phyloP scores from a whole-genome alignment of 1,140 invertebrate genomes.

The Adoxophyes honmai region DNA sequence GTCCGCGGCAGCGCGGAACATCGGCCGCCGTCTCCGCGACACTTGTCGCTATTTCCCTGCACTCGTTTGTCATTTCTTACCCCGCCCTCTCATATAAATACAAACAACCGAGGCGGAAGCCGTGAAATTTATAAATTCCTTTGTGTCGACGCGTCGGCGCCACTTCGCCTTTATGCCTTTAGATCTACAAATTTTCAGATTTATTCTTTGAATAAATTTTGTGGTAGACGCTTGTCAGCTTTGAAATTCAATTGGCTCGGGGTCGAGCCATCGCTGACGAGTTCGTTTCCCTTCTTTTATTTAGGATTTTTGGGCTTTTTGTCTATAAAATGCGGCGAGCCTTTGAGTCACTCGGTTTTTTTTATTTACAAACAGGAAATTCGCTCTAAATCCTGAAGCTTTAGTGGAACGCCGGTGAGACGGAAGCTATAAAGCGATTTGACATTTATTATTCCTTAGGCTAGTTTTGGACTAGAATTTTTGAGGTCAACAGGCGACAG shows the following conservation, averaged over 20 bases:
- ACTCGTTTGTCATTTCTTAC: slow-evolving; percentile 69
- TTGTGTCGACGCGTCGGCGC: slow-evolving; percentile 70
- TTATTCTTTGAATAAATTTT: slow-evolving; percentile 77
- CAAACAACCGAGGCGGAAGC: slow-evolving; percentile 68
- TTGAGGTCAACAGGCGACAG: too few relatives aligned
- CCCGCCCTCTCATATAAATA: slow-evolving; percentile 66
- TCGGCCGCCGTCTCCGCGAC: slow-evolving; percentile 34
- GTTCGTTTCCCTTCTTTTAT: slow-evolving; percentile 54
- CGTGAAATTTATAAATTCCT: slow-evolving; percentile 77
- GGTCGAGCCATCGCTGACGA: slow-evolving; percentile 72
- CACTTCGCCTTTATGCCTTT: slow-evolving; percentile 72
- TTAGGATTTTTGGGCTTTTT: slow-evolving; percentile 48
- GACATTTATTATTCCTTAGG: too few relatives aligned
- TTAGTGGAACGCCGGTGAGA: not conserved
- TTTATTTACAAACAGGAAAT: slow-evolving; percentile 31
- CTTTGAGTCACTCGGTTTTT: slow-evolving; percentile 29
- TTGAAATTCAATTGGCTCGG: slow-evolving; percentile 76
- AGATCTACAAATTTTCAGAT: slow-evolving; percentile 77
- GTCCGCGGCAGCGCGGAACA: not conserved
- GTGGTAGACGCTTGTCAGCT: slow-evolving; percentile 73
- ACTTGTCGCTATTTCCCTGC: slow-evolving; percentile 45
- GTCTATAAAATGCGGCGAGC: slow-evolving; percentile 30
- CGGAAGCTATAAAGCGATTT: not conserved
- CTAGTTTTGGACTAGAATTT: too few relatives aligned
- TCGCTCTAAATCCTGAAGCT: slow-evolving; percentile 9